Conservation (phyloP, 2,797 vertebrate genomes). For the Myotis findleyi region DNA sequence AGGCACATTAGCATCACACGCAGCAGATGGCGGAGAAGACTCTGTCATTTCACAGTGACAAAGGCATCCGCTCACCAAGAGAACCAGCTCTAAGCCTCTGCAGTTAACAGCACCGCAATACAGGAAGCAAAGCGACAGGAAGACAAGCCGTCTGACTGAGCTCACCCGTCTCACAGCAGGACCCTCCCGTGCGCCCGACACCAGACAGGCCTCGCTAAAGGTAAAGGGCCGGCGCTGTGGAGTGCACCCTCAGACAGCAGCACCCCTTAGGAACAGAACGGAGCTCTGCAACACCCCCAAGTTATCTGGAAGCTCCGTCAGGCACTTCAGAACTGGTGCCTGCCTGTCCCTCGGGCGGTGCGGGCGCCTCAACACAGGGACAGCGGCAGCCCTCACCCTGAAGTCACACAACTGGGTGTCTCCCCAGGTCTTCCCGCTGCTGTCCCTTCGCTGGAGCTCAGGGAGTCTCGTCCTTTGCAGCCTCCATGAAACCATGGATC, state of each 20-base stretch:
- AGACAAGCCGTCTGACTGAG: fast-evolving
- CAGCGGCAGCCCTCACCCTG: neutral
- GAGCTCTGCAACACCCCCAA: neutral
- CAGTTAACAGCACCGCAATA: neutral
- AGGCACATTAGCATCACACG: fast-evolving
- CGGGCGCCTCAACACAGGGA: neutral
- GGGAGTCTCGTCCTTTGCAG: neutral
- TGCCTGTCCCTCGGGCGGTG: neutral
- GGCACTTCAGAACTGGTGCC: neutral
- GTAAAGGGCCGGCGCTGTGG: neutral
- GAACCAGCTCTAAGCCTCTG: too few species aligned
- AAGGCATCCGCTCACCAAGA: neutral
- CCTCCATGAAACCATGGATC: too few species aligned
- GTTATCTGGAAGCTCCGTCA: neutral
- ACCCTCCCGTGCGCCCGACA: neutral
- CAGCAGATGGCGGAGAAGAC: neutral
- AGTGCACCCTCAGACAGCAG: neutral
- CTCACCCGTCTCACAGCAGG: neutral
- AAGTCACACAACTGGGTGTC: neutral
- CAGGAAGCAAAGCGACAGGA: neutral
- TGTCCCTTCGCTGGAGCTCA: neutral
- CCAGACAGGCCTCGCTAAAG: neutral
- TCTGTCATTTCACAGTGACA: neutral
- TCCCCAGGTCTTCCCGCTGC: neutral
- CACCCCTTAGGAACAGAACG: neutral